Conservation (phyloP, 2,113 vertebrate species). For the Malurus elegans region DNA sequence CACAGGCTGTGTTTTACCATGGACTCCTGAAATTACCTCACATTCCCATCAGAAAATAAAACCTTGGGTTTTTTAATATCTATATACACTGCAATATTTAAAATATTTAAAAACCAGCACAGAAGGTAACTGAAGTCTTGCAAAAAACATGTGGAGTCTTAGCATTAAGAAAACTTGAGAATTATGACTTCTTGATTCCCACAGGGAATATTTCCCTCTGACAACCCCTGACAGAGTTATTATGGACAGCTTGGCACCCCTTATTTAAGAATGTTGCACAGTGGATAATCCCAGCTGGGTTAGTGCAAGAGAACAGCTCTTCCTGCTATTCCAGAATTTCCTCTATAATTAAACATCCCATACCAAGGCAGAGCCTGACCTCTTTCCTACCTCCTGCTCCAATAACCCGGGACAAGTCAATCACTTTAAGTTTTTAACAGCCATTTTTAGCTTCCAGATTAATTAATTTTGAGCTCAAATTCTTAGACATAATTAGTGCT, state of each 20-base stretch:
- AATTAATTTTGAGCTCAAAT: not conserved
- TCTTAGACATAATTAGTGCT: not conserved
- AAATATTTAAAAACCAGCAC: not conserved
- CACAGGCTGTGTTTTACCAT: not conserved
- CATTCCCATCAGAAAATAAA: not conserved
- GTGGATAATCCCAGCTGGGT: not conserved
- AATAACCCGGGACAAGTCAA: not conserved
- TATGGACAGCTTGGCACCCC: not conserved
- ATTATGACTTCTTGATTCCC: not conserved
- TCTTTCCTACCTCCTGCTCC: not conserved
- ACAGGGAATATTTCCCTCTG: not conserved
- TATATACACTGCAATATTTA: not conserved
- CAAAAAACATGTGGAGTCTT: not conserved
- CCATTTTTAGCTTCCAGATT: not conserved
- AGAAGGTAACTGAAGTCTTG: not conserved
- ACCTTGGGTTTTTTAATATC: not conserved
- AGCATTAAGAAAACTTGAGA: not conserved
- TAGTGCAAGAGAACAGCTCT: not conserved
- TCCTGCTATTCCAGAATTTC: not conserved
- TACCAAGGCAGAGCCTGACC: not conserved
- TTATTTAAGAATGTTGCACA: not conserved
- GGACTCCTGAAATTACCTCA: not conserved
- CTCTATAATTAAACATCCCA: not conserved
- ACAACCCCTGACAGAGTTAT: not conserved
- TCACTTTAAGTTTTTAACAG: not conserved